phyloP scores from a whole-genome alignment of 2,113 vertebrate genomes.

The Bothrops jararaca region DNA sequence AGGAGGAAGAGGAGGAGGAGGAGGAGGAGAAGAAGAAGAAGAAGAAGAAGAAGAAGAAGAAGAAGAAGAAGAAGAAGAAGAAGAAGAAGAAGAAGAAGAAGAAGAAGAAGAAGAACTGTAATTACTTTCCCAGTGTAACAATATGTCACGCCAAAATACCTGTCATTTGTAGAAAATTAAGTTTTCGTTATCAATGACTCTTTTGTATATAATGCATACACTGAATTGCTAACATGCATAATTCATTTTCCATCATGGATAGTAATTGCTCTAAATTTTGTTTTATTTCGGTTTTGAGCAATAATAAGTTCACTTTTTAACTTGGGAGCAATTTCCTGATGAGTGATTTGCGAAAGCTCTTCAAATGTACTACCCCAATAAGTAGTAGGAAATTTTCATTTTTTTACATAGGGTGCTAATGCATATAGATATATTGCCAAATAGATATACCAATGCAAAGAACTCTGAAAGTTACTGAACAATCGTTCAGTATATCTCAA shows the following conservation, averaged over 20 bases:
- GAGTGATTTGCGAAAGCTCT: neutral
- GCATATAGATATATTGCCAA: neutral
- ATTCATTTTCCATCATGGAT: constrained; percentile 11
- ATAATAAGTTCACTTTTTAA: constrained; percentile 1
- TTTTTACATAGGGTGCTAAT: neutral
- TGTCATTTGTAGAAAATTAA: constrained; percentile 33
- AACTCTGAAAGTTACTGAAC: neutral
- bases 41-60: neutral
- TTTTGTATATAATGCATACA: constrained; percentile 17
- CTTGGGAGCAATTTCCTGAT: neutral
- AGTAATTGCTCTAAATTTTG: constrained; percentile 27
- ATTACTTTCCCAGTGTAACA: constrained; percentile 19
- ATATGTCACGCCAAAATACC: neutral
- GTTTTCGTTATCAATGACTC: constrained; percentile 22
- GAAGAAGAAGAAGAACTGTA: constrained; percentile 12
- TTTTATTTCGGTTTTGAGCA: constrained; percentile 36
- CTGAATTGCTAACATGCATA: constrained; percentile 13
- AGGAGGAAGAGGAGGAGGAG: too few relatives aligned
- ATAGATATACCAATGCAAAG: neutral
- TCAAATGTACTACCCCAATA: neutral
- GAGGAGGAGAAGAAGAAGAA: neutral
- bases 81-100: neutral
- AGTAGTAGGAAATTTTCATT: neutral
- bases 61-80: neutral
- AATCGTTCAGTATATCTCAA: neutral